These are phyloP conservation scores for Chloropsis hardwickii DNA, from an alignment of 2,113 vertebrate species.

Conservation along the genomic window DNA sequence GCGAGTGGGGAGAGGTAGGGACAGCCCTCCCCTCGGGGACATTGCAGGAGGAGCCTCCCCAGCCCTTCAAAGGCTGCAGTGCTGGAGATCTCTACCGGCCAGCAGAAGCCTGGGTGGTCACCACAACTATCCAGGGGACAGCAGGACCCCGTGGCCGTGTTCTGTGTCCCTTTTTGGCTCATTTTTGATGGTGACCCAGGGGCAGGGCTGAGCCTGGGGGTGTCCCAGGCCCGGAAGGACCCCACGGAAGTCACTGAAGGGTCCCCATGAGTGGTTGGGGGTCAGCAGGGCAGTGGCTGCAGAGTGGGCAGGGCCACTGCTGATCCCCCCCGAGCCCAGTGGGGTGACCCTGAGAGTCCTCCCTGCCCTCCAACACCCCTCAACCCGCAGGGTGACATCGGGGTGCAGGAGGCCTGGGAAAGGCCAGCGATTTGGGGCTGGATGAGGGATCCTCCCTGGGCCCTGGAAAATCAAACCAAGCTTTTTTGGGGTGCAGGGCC, in stretches of 20 bases:
- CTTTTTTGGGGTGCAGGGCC: background rate
- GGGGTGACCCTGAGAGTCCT: rapidly evolving
- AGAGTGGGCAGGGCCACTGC: background rate
- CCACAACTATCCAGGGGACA: background rate
- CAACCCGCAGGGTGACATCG: rapidly evolving
- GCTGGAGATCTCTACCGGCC: background rate
- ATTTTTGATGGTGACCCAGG: background rate
- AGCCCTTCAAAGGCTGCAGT: background rate
- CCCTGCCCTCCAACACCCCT: background rate
- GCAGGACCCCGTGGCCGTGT: rapidly evolving
- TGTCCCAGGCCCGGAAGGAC: background rate
- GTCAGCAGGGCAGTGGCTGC: background rate
- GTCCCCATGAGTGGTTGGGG: background rate
- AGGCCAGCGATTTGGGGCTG: background rate
- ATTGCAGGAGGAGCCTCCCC: background rate
- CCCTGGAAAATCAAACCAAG: background rate
- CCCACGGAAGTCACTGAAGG: background rate
- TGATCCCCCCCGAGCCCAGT: background rate
- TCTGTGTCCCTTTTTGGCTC: background rate
- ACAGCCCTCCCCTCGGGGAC: background rate
- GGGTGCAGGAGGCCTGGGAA: background rate
- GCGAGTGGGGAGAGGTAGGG: conserved; percentile 93
- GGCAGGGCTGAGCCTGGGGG: background rate
- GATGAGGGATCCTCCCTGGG: background rate
- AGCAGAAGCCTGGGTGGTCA: background rate